A percentile compares a stretch with the other conserved stretches of the same genome.
phyloP scores from a whole-genome alignment of 2,113 vertebrate genomes.

The Abramis brama region DNA sequence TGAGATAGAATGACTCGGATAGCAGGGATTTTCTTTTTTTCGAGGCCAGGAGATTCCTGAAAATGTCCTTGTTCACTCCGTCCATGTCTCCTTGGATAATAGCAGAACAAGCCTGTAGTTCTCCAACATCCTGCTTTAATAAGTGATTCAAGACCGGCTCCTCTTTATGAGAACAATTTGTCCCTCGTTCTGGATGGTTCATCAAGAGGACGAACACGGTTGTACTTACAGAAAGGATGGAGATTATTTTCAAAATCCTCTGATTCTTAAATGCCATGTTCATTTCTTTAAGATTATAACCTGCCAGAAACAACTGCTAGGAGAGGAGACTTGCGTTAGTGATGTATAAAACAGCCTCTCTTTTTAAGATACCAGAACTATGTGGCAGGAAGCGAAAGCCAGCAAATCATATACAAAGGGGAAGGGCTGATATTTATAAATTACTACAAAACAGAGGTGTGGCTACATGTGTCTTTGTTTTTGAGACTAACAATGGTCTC shows the following conservation, averaged over 20 bases:
- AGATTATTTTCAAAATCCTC: neutral
- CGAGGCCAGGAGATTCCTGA: no score
- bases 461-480: no score
- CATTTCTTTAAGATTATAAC: neutral
- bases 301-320: neutral
- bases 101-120: slow-evolving; percentile 29
- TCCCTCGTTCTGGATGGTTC: neutral
- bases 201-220: slow-evolving; percentile 42
- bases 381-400: neutral
- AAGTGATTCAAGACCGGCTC: slow-evolving; percentile 22
- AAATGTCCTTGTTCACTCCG: no score
- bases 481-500: no score
- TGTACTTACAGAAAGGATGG: slow-evolving; percentile 13
- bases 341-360: neutral
- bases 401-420: neutral
- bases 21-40: no score
- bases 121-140: slow-evolving; percentile 47
- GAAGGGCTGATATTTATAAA: no score
- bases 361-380: neutral
- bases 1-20: no score
- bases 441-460: no score
- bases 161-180: slow-evolving; percentile 20
- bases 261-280: slow-evolving; percentile 26
- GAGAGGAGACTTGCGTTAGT: neutral
- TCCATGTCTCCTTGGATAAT: no score